These are phyloP conservation scores for Leucopternis melanops DNA, from an alignment of 2,113 vertebrate species.

Conservation along the genomic window DNA sequence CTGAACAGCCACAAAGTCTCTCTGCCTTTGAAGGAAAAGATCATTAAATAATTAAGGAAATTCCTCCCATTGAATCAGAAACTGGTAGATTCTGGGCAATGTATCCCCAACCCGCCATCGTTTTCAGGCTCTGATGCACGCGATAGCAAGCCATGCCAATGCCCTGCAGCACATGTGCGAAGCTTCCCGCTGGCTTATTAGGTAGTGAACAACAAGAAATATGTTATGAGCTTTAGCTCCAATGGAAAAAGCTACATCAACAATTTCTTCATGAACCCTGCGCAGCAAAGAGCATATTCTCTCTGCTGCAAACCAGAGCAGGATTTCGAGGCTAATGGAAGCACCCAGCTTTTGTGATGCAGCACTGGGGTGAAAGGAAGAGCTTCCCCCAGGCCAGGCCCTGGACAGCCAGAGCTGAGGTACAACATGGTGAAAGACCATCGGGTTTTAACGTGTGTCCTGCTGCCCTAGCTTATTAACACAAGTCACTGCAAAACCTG, in stretches of 20 bases:
- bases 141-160: not conserved
- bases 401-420: not conserved
- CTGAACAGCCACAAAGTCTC: not conserved
- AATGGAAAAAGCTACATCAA: not conserved
- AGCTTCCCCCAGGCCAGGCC: not conserved
- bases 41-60: not conserved
- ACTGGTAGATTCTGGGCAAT: not conserved
- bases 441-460: accelerated
- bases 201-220: not conserved
- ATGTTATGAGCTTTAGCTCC: not conserved
- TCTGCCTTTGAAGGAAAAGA: not conserved
- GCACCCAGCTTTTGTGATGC: not conserved
- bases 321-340: not conserved
- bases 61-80: not conserved
- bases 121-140: not conserved
- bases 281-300: not conserved
- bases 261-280: not conserved
- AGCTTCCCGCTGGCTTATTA: not conserved
- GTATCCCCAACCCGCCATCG: not conserved
- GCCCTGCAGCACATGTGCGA: not conserved
- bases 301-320: not conserved
- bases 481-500: not conserved
- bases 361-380: not conserved
- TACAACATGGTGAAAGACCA: not conserved
- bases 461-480: not conserved